Base-by-base conservation (phyloP, 2,888 invertebrate species). In the Orthosia incerta region DNA sequence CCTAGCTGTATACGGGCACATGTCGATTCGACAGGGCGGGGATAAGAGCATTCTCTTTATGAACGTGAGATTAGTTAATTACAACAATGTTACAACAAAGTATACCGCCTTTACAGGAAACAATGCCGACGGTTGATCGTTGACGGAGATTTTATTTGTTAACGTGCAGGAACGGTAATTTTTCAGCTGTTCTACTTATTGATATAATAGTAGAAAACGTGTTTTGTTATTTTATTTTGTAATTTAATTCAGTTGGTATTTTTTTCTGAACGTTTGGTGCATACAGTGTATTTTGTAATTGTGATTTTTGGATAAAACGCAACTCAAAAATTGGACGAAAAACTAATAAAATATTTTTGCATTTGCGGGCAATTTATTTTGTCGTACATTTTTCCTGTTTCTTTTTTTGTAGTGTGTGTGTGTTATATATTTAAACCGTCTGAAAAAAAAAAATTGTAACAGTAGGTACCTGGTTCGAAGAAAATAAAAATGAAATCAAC, bases 31-130 rank as follows among this genome's bases (percentile, higher is more conserved):
- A 48, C n/a, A 70, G 63, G 70, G 83, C 56, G 74, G 71, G 67
- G 31, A 67, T 68, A 74, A 76, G 67, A 67, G 59, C 70, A 31
- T 73, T 51, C 51, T 76, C 74, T 69, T 76, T 67, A 82, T 72
- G 72, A 62, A 20, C 71, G 68, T 53, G 18, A 68, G 74, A 84
- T 86, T 86, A 81, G 74, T 84, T 82, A 76, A 81, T 84, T 84
- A 79, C 64, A 50, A 20, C 45, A 20, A 20, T 20, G 60, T 60
- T 20, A 60, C 60, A 45, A 45, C 60, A 16, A 57, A 45, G 31
- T 64, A 51, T 23, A 16, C 11, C 12, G 71, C 59, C 55, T 71
- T 62, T 53, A 59, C 26, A 63, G 55, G 20, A 16, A 64, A 78
- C 23, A 46, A 11, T 53, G 23, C 4, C 45, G 20, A 20, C 20